These are phyloP conservation scores for Cervus canadensis DNA, from an alignment of 2,113 vertebrate species.

Conservation along the genomic window DNA sequence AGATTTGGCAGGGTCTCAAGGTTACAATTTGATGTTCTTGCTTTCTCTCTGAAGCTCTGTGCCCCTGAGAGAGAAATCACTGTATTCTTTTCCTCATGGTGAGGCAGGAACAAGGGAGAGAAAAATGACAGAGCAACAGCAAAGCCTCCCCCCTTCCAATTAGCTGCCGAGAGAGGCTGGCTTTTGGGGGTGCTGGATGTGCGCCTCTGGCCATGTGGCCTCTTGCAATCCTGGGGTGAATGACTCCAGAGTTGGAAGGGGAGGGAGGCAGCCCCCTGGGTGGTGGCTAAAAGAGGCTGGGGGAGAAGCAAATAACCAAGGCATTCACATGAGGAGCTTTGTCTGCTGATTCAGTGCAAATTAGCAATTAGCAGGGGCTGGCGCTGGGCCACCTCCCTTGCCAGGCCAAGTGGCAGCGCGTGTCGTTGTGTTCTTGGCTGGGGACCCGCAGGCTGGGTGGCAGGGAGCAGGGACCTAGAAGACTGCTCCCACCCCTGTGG, in stretches of 20 bases:
- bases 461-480: neutral
- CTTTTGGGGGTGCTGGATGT: neutral
- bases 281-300: neutral
- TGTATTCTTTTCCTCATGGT: neutral
- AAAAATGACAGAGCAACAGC: neutral
- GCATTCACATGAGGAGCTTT: slow-evolving; percentile 34
- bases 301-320: slow-evolving; percentile 31
- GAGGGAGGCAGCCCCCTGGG: neutral
- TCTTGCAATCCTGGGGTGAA: neutral
- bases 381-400: slow-evolving; percentile 36
- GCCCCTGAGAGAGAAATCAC: neutral
- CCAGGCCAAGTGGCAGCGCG: slow-evolving; percentile 53
- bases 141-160: neutral
- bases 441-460: slow-evolving; percentile 52
- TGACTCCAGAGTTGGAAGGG: slow-evolving; percentile 3
- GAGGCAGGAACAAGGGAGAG: neutral
- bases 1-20: neutral
- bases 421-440: slow-evolving; percentile 50
- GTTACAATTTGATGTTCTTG: rapidly evolving
- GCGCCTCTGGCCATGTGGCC: neutral
- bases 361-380: slow-evolving; percentile 69
- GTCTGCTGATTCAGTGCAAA: slow-evolving; percentile 58
- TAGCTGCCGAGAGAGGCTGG: neutral
- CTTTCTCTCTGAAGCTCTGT: neutral
- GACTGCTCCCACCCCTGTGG: neutral